Percentiles rank a stretch among this genome's conserved stretches.
phyloP scores from a whole-genome alignment of 2,888 invertebrate genomes.

The Drosophila bunnanda region DNA sequence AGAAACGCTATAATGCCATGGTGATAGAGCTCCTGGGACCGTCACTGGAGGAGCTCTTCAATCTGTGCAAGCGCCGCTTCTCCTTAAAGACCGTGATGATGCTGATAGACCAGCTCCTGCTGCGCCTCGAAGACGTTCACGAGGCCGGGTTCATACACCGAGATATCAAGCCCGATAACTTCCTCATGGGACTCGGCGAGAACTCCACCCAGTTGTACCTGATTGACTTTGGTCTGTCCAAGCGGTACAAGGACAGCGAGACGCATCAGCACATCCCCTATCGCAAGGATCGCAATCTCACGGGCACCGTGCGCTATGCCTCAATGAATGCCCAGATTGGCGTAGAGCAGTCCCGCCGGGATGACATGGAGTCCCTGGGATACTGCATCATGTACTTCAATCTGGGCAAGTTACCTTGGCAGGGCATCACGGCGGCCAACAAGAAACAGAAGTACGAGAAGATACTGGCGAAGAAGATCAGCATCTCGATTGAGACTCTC shows the following conservation, averaged over 20 bases:
- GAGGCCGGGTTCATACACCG: conserved; percentile 99
- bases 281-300: conserved; percentile 97
- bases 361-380: conserved; percentile 99
- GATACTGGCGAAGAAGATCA: conserved; percentile 99
- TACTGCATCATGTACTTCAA: conserved; percentile 99
- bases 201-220: conserved; percentile 98
- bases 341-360: conserved; percentile 98
- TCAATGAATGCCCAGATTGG: conserved; percentile 99
- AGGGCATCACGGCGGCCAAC: conserved; percentile 97
- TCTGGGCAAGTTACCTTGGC: conserved; percentile 96
- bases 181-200: conserved; percentile 98
- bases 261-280: conserved; percentile 96
- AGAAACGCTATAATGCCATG: conserved; percentile 97
- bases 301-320: conserved; percentile 97
- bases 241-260: conserved; percentile 97
- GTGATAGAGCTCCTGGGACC: conserved; percentile 99
- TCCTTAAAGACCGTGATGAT: conserved; percentile 99
- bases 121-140: conserved; percentile 98
- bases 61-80: conserved; percentile 98
- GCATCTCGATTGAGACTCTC: conserved; percentile 97
- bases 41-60: conserved; percentile 98
- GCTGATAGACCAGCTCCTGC: conserved; percentile 95
- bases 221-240: conserved; percentile 99
- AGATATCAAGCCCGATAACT: conserved; percentile 98
- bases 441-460: conserved; percentile 99